A percentile compares a stretch with the other conserved stretches of the same genome.
phyloP scores from a whole-genome alignment of 2,113 vertebrate species.

The Platysteira castanea region DNA sequence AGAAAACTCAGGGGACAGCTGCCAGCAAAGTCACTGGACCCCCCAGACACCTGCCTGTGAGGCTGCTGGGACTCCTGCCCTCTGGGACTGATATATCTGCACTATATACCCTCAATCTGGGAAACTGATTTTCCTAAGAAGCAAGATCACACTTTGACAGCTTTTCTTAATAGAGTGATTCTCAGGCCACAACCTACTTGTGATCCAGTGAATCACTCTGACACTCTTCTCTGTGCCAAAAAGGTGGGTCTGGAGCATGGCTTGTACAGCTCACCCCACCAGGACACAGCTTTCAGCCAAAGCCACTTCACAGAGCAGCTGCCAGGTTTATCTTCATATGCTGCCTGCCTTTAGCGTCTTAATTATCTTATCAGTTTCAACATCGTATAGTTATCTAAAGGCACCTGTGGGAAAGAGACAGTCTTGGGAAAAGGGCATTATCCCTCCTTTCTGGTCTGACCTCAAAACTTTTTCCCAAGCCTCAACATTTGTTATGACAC shows the following conservation, averaged over 20 bases:
- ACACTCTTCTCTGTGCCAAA: not conserved
- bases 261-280: not conserved
- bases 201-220: not conserved
- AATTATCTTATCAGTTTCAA: constrained; percentile 16
- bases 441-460: not conserved
- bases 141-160: not conserved
- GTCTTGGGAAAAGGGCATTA: constrained; percentile 1
- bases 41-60: not conserved
- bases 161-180: not conserved
- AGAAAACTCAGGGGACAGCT: not conserved
- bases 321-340: not conserved
- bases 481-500: not conserved
- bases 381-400: not conserved
- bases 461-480: constrained; percentile 45
- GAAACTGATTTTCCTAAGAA: not conserved
- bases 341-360: not conserved
- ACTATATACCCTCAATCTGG: not conserved
- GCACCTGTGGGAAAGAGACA: constrained; percentile 35
- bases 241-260: not conserved
- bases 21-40: not conserved
- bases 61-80: not conserved
- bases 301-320: constrained; percentile 43
- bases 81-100: not conserved
- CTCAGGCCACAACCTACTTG: not conserved
- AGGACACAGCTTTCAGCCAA: not conserved